Base-by-base conservation (phyloP, 2,113 vertebrate genomes). In the Bucco capensis region DNA sequence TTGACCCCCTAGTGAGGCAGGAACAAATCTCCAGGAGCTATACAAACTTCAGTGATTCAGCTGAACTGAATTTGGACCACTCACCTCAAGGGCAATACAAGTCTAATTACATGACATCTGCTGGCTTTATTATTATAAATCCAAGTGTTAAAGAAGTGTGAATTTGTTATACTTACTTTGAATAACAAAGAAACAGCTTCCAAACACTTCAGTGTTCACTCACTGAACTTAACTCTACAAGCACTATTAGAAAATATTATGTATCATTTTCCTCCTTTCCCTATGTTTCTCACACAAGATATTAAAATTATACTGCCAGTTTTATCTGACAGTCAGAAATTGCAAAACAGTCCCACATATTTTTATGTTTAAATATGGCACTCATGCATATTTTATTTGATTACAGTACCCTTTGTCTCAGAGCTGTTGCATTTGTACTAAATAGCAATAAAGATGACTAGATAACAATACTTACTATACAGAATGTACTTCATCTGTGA, bases 41-140 rank as follows among this genome's bases (percentile, higher is more conserved):
- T 5, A 49, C 1, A 6, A 73, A 88, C 49, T 24, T 88, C 62
- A 40, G 0, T 35, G 15, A 24, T 47, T 30, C 3, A 3, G 4
- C 23, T 54, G 73, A 88, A 40, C 77, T 79, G n/a, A 85, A 79
- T 64, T 83, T 65, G 46, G 53, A 84, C 69, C 27, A 8, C 58
- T 84, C n/a, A 19, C 58, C 79, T 88, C 66, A 60, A 73, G 91
- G 60, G n/a, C 79, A 91, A 65, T 69, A 54, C 64, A 92, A 90
- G 40, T 57, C 56, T 73, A 67, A 89, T 88, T 66, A 88, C 47
- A 25, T 65, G 53, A 79, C 31, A 84, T 61, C 77, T 85, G 77
- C 38, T 89, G 86, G 49, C 77, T 87, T 90, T 84, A 50, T 66
- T 82, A 72, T 75, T 86, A 60, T 57, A 79, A 93, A 85, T 47